phyloP scores from a whole-genome alignment of 1,140 invertebrate genomes.

The Drosophila pruinosa region DNA sequence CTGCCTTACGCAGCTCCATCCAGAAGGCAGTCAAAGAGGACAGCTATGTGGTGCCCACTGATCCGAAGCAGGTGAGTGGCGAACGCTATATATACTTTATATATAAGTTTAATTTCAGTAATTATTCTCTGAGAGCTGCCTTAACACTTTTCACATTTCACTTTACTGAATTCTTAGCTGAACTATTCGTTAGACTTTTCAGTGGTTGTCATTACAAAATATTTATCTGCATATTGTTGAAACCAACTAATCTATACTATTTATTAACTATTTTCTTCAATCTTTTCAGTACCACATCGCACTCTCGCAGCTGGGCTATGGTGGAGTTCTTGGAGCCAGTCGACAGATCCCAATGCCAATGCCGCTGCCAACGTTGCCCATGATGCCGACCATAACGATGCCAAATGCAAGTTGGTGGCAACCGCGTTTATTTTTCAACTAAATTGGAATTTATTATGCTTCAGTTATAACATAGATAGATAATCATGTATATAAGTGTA shows the following conservation, averaged over 20 bases:
- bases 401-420: conserved; percentile 15
- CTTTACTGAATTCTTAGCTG: not conserved
- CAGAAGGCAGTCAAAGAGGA: conserved; percentile 59
- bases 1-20: conserved; percentile 38
- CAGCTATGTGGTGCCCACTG: conserved; percentile 45
- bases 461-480: conserved; percentile 12
- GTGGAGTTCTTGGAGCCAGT: not conserved
- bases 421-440: not conserved
- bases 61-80: conserved; percentile 42
- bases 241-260: no score
- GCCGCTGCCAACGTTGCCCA: not conserved
- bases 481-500: conserved; percentile 5
- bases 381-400: not conserved
- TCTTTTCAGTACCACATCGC: not conserved
- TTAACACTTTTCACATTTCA: not conserved
- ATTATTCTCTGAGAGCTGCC: not conserved
- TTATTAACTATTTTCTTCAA: no score
- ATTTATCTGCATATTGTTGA: no score
- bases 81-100: no score
- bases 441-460: conserved; percentile 3
- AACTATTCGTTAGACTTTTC: not conserved
- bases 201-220: no score
- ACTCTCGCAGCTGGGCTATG: not conserved
- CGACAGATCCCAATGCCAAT: not conserved
- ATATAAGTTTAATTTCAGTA: no score